Evolutionary conservation across 2,113 vertebrate genomes (phyloP).

Genomic region (Cichladusa arquata): DNA sequence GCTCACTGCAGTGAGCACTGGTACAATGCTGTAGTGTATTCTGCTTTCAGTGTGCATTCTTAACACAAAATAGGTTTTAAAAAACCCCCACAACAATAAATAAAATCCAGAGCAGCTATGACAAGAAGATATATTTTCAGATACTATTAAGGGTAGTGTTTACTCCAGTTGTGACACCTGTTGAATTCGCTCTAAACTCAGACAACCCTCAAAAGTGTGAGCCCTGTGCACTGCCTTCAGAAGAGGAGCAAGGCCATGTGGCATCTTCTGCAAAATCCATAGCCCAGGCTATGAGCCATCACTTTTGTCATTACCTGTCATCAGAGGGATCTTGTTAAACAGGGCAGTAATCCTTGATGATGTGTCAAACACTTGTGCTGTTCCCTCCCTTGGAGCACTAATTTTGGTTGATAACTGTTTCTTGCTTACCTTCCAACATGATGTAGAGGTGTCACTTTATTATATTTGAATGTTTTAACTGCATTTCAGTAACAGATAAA

Average conservation of each 20-base stretch:
- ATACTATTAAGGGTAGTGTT: neutral
- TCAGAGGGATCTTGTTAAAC: neutral
- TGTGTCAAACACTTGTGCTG: neutral
- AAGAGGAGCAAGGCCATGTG: neutral
- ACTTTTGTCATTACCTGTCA: neutral
- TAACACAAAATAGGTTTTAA: neutral
- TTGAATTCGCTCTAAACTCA: neutral
- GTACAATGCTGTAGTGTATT: neutral
- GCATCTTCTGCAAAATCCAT: neutral
- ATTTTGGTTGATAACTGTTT: neutral
- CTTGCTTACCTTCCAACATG: neutral
- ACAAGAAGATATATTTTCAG: neutral
- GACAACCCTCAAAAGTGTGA: neutral
- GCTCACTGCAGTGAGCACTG: neutral
- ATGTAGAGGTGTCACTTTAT: neutral
- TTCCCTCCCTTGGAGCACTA: neutral
- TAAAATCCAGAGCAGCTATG: neutral
- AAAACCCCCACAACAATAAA: neutral
- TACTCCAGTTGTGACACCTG: neutral
- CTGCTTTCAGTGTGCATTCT: neutral
- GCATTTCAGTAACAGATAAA: neutral
- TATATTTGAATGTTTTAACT: neutral
- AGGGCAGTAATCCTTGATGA: neutral
- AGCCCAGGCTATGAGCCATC: neutral
- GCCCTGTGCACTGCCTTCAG: accelerated